phyloP scores from a whole-genome alignment of 1,140 invertebrate species.

The Hermatobates lingyangjiaoensis region DNA sequence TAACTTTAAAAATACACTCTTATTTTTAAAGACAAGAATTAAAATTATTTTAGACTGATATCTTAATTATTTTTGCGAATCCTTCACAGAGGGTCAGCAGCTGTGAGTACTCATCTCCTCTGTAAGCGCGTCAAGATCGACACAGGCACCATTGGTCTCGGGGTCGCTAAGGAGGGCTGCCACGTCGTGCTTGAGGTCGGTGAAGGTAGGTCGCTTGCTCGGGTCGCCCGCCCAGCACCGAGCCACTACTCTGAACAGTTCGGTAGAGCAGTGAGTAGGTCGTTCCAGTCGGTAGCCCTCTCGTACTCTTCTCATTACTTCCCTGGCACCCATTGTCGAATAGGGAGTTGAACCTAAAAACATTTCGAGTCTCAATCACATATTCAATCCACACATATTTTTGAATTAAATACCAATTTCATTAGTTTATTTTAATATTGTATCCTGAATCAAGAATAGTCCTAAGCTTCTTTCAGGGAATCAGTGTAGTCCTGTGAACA shows the following conservation, averaged over 20 bases:
- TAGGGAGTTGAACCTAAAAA: conserved; percentile 60
- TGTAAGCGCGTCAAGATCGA: conserved; percentile 57
- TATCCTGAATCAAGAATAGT: no score
- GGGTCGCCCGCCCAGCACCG: conserved; percentile 58
- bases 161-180: conserved; percentile 46
- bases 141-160: conserved; percentile 47
- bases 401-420: no score
- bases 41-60: no score
- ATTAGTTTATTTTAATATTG: no score
- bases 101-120: conserved; percentile 17
- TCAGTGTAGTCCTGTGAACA: no score
- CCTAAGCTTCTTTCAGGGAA: no score
- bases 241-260: conserved; percentile 53
- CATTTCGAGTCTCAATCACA: no score
- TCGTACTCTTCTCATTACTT: conserved; percentile 53
- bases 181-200: conserved; percentile 43
- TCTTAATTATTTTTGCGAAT: no score
- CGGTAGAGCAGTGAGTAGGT: conserved; percentile 50
- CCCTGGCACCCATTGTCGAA: conserved; percentile 53
- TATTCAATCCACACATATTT: no score
- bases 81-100: no score
- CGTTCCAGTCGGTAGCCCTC: conserved; percentile 54
- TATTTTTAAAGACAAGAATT: no score
- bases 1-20: no score
- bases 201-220: conserved; percentile 48